Evolutionary conservation across 2,888 invertebrate species (phyloP).

Genomic region (Caenorhabditis wallacei): DNA sequence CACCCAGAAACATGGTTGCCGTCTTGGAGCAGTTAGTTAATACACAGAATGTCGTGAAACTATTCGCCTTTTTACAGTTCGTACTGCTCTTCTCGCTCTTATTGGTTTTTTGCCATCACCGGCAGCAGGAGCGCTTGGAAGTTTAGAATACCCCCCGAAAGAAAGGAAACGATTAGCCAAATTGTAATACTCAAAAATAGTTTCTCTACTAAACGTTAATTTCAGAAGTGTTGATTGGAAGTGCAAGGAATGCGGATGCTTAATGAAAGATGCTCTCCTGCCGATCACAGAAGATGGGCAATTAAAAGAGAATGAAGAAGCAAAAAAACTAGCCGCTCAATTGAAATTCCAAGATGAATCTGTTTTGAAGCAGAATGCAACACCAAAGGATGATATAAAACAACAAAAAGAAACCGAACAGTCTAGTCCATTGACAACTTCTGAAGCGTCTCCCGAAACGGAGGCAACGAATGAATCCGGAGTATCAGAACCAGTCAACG

Average conservation of each 20-base stretch:
- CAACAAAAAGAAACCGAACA: neutral
- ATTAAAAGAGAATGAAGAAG: conserved; percentile 54
- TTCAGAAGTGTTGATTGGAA: conserved; percentile 71
- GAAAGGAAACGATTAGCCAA: conserved; percentile 90
- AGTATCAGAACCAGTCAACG: neutral
- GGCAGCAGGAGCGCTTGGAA: conserved; percentile 93
- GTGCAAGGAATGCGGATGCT: conserved; percentile 69
- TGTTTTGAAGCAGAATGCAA: conserved; percentile 12
- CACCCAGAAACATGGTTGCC: conserved; percentile 99
- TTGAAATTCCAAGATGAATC: conserved; percentile 64
- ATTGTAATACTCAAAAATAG: conserved; percentile 85
- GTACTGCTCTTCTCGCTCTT: conserved; percentile 93
- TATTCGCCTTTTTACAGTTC: conserved; percentile 85
- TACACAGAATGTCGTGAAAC: too few species aligned
- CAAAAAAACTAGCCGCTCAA: conserved; percentile 60
- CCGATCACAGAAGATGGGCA: conserved; percentile 66
- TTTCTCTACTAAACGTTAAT: neutral
- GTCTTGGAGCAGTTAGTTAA: conserved; percentile 90
- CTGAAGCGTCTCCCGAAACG: neutral
- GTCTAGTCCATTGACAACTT: neutral
- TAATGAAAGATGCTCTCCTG: conserved; percentile 70
- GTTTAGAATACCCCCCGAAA: conserved; percentile 91
- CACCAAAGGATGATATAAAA: neutral
- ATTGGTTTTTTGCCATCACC: conserved; percentile 96
- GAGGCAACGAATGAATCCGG: neutral